Evolutionary conservation across 1,140 invertebrate species (phyloP), one percentile per base, ranked within the genome.

Genomic region (Drosophila orosa): DNA sequence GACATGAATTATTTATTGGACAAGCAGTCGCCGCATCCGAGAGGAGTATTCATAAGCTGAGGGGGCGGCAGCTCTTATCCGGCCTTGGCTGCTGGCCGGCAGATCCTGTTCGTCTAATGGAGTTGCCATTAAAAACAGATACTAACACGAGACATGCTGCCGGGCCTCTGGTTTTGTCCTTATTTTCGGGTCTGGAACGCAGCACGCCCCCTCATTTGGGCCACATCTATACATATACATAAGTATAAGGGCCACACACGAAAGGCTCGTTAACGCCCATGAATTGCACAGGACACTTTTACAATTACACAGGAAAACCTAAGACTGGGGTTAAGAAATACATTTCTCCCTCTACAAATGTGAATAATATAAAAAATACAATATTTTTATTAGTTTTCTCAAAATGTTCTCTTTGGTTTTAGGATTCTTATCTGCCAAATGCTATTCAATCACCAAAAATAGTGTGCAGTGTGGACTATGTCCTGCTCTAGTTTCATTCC

Each of bases 1-100:
- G 80, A 80, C 82, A 87, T 87, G 83, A 87, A 87, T 89, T 87
- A 87, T 87, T 87, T 87, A 87, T 87, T 87, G 82, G 76, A 56
- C 72, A 80, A 73, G 35, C 60, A 73, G 68, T 60, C 48, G 57
- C 47, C 47, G 45, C 52, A 42, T 35, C 33, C 52, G 52, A 59
- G 68, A 63, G 73, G 65, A 85, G 82, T 85, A 86, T 86, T 86
- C 78, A 86, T 81, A 86, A 78, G 82, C 74, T 55, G 45, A 59
- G 62, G 22, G 57, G 50, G 35, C 25, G 33, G 69, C 31, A 63
- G 44, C 31, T 48, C 69, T 73, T 50, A 52, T 71, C 54, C 55
- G 54, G 59, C 37, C 40, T 42, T 63, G 58, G 56, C 52, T 48
- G 44, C 31, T 48, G 50, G 50, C 37, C 27, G 40, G 44, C 33